Evolutionary conservation across 1,140 invertebrate species (phyloP).

Genomic region (Ceratoteleas bidentatus): DNA sequence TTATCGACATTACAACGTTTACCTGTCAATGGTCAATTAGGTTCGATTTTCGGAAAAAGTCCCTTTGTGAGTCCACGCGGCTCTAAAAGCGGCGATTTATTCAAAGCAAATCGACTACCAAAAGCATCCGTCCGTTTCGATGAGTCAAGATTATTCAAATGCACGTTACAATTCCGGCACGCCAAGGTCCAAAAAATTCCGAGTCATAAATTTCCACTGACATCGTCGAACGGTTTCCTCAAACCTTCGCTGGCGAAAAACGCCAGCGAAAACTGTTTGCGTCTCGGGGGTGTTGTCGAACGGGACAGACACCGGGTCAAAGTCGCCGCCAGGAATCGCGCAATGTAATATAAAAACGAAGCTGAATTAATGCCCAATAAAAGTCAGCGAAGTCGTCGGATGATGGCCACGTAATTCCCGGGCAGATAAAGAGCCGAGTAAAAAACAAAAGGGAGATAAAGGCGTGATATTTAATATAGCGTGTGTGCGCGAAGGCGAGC

Average conservation of each 20-base stretch:
- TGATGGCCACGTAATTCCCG: conserved; percentile 46
- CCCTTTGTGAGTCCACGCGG: too few relatives aligned
- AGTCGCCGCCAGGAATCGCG: conserved; percentile 14
- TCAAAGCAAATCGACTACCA: too few relatives aligned
- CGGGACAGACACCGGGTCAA: conserved; percentile 3
- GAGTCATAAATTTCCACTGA: too few relatives aligned
- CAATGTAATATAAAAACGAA: conserved; percentile 32
- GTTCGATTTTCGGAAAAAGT: too few relatives aligned
- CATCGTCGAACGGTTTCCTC: too few relatives aligned
- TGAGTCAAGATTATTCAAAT: too few relatives aligned
- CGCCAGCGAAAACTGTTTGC: not conserved
- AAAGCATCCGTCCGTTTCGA: too few relatives aligned
- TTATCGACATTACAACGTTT: too few relatives aligned
- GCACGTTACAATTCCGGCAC: too few relatives aligned
- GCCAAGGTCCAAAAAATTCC: too few relatives aligned
- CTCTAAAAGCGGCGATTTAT: too few relatives aligned
- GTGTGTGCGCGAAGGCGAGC: conserved; percentile 5
- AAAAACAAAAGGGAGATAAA: conserved; percentile 29
- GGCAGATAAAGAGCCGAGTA: conserved; percentile 39
- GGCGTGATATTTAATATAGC: conserved; percentile 33
- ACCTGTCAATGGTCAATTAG: too few relatives aligned
- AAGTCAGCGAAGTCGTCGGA: conserved; percentile 36
- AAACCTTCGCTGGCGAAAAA: not conserved
- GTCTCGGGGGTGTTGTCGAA: conserved; percentile 1
- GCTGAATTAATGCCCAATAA: conserved; percentile 43